phyloP scores from a whole-genome alignment of 2,888 invertebrate genomes.

The Julus scanicus region DNA sequence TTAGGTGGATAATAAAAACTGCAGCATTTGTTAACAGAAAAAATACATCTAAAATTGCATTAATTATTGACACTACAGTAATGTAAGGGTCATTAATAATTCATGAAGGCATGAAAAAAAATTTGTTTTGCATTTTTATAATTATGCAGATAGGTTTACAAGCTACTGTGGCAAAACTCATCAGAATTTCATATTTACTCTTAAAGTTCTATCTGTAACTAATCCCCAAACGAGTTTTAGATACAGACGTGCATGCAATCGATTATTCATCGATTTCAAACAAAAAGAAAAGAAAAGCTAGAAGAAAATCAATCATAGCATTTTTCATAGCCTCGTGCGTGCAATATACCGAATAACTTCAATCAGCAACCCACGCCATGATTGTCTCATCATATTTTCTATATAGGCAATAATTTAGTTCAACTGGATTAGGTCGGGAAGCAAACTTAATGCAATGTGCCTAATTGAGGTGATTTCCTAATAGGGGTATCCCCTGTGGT shows the following conservation, averaged over 20 bases:
- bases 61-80: neutral
- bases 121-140: neutral
- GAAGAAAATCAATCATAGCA: neutral
- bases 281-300: neutral
- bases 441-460: neutral
- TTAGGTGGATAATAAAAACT: no score
- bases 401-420: neutral
- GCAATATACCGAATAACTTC: neutral
- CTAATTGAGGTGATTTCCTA: slow-evolving; percentile 39
- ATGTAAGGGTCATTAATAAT: neutral
- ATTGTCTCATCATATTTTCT: slow-evolving; percentile 8
- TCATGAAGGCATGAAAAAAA: slow-evolving; percentile 20
- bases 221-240: neutral
- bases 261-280: neutral
- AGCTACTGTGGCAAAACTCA: neutral
- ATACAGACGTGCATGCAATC: neutral
- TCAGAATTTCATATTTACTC: neutral
- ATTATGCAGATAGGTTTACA: neutral
- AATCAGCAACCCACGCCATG: neutral
- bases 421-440: slow-evolving; percentile 1
- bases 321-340: slow-evolving; percentile 1
- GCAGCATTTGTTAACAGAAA: no score
- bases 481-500: neutral
- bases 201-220: neutral
- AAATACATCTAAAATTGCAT: neutral